A percentile compares a stretch with the other conserved stretches of the same genome.
These are phyloP conservation scores for Nesidiocoris tenuis DNA, from an alignment of 2,888 invertebrate genomes.

Conservation along the genomic window DNA sequence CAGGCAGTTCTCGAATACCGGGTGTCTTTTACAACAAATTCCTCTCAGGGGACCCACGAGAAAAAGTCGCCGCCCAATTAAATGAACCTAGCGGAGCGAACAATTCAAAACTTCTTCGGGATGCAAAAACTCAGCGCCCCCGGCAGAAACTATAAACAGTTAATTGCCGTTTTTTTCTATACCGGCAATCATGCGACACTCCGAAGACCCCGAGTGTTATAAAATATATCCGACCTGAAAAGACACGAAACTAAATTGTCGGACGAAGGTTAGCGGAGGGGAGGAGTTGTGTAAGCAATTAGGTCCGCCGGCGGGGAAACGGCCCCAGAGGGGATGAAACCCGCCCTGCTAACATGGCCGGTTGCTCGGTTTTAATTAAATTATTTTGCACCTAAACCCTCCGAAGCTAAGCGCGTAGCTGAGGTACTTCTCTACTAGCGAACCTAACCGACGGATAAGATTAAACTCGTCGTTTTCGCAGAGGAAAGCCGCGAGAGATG, in stretches of 20 bases:
- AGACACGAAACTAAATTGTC: conserved; percentile 35
- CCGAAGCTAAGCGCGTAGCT: not conserved
- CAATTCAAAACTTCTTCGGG: not conserved
- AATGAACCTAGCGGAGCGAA: not conserved
- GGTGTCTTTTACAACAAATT: not conserved
- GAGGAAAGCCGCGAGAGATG: not conserved
- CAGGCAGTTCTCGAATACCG: too few relatives aligned
- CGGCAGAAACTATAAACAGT: not conserved
- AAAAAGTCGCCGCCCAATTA: not conserved
- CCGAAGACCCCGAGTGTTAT: not conserved
- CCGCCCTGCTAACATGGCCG: conserved; percentile 22
- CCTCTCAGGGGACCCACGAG: not conserved
- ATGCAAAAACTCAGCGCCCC: not conserved
- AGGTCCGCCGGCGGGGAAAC: conserved; percentile 26
- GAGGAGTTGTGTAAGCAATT: conserved; percentile 40
- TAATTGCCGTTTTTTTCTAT: not conserved
- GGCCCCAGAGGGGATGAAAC: conserved; percentile 23
- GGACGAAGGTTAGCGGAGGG: conserved; percentile 30
- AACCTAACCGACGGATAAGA: conserved; percentile 11
- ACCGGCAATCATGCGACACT: not conserved
- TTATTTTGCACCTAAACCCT: conserved; percentile 40
- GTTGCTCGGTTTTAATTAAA: conserved; percentile 35
- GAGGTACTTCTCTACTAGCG: not conserved
- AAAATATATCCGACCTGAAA: conserved; percentile 8
- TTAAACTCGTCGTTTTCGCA: conserved; percentile 15